A percentile compares a stretch with the other conserved stretches of the same genome.
phyloP scores from a whole-genome alignment of 35 echinoderm and acorn worm genomes.

The Hemicentrotus pulcherrimus region DNA sequence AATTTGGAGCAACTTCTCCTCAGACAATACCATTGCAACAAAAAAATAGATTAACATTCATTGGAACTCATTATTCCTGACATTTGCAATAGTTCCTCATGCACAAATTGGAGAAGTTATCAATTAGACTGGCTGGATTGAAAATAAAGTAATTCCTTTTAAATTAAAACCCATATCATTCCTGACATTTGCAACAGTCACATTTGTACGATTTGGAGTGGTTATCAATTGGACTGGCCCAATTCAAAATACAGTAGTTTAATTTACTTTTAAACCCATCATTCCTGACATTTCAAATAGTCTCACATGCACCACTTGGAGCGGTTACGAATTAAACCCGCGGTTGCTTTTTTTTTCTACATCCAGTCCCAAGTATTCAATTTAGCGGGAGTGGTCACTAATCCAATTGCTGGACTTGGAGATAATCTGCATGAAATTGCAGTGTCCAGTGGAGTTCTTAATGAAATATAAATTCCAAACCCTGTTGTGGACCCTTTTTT shows the following conservation, averaged over 20 bases:
- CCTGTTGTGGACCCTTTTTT: neutral
- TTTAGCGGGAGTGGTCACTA: conserved; percentile 11
- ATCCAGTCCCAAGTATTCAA: neutral
- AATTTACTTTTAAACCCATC: neutral
- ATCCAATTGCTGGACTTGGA: conserved; percentile 4
- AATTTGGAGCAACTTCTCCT: too few species aligned
- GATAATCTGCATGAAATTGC: neutral
- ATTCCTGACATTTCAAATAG: neutral
- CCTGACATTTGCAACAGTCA: too few species aligned
- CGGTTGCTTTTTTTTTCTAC: neutral
- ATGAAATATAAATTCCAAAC: neutral
- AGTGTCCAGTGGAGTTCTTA: neutral
- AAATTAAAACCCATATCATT: too few species aligned
- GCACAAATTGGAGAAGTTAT: too few species aligned
- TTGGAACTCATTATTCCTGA: too few species aligned
- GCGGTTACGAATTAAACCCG: neutral
- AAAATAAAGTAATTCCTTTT: too few species aligned
- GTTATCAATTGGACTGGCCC: too few species aligned
- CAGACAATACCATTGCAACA: too few species aligned
- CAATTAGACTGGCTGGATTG: too few species aligned
- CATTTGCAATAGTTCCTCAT: too few species aligned
- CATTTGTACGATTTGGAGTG: too few species aligned
- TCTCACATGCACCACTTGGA: neutral
- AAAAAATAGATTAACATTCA: too few species aligned
- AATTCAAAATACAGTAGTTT: neutral